Evolutionary conservation across 2,888 invertebrate species (phyloP), one percentile per base, ranked within the genome.

Genomic region (Sarcophaga variegata): DNA sequence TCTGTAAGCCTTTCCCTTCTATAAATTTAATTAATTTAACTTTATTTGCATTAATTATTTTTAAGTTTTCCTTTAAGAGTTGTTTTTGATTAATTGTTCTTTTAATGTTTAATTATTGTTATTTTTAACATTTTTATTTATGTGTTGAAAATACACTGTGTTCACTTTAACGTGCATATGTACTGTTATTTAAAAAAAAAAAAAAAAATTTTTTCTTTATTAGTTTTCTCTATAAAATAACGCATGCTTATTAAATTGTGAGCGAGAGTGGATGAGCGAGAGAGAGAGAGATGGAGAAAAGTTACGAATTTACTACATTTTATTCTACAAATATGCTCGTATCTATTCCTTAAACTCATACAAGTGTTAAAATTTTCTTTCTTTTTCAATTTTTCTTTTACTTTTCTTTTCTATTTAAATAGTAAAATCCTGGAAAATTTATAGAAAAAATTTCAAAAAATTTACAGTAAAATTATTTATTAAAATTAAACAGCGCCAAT

Each of bases 291-390:
- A 66, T 27, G 12, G 54, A 54, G 54, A 27, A 54, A 17, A 54
- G 14, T 17, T 17, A 54, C 14, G 14, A 62, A 17, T 80, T 71
- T 74, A 80, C 69, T 77, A 74, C 12, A 64, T 72, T 78, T 69
- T 47, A 77, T 59, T 79, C 75, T 63, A 47, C 63, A 77, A 45
- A 75, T 75, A 49, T 37, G 37, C 37, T 17, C 54, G 54, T 79
- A 63, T 84, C 66, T 84, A 81, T 75, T 84, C 74, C 81, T 59
- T 67, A 79, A 84, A 84, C 81, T 87, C 84, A 87, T 87, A 84
- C 87, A 87, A 87, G 87, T 87, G 87, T 84, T 81, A 74, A 72
- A 76, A 59, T 59, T 45, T 64, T 25, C 4, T 22, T 59, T 14
- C 22, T 45, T 64, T 10, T 80, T 47, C 49, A n/a, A 11, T 60